Percentiles rank a stretch among this genome's conserved stretches.
Evolutionary conservation across 1,140 invertebrate species (phyloP).

Genomic region (Caenorhabditis brenneri): DNA sequence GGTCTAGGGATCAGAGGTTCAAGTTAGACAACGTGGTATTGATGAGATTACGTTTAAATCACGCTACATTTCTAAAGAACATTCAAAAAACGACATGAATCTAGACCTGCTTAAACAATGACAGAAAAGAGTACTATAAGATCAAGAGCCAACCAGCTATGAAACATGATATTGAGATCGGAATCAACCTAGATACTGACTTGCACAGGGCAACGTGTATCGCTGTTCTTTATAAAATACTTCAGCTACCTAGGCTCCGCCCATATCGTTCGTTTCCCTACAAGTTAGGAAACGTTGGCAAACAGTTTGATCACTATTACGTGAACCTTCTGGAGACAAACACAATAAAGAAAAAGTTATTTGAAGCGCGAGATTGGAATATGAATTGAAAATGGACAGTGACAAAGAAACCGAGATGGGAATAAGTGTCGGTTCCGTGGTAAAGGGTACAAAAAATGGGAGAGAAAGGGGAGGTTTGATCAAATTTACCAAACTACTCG

Average conservation of each 20-base stretch:
- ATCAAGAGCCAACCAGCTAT: neutral
- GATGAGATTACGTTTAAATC: neutral
- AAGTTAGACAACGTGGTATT: neutral
- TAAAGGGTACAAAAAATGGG: slow-evolving; percentile 2
- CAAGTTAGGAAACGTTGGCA: neutral
- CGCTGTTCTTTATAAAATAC: neutral
- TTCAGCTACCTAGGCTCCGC: neutral
- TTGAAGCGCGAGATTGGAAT: neutral
- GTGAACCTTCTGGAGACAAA: neutral
- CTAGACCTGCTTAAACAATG: too few relatives aligned
- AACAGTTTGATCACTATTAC: slow-evolving; percentile 1
- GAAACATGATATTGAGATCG: neutral
- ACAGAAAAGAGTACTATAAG: neutral
- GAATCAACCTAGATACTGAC: slow-evolving; percentile 5
- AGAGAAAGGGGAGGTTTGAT: slow-evolving; percentile 29
- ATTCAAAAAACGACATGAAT: neutral
- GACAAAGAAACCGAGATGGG: neutral
- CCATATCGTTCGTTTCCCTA: neutral
- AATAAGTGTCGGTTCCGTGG: slow-evolving; percentile 21
- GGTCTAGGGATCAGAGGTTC: slow-evolving; percentile 25
- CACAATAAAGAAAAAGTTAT: neutral
- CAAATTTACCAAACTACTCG: slow-evolving; percentile 41
- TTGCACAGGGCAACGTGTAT: neutral
- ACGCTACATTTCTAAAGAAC: neutral
- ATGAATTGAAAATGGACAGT: neutral